Base-by-base conservation (phyloP, 2,888 invertebrate genomes). In the Apocheima hispidaria region DNA sequence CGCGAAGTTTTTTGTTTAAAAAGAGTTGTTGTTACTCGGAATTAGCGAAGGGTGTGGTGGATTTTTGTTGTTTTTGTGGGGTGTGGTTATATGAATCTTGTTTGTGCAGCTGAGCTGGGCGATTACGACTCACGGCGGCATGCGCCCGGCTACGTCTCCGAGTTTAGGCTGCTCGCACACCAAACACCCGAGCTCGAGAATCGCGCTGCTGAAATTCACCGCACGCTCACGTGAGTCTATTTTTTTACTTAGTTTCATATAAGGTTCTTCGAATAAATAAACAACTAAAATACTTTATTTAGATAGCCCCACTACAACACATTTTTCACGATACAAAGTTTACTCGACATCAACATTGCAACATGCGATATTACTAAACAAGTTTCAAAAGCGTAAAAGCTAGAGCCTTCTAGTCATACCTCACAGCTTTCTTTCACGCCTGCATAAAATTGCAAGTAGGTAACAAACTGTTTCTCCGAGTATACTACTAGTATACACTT, bases 51-150 rank as follows among this genome's bases (percentile, higher is more conserved):
- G 56, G 56, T 59, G 35, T 38, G 43, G 51, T 36, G 33, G 41
- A 48, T 44, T 66, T 58, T 63, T 62, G 49, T 48, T 68, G 55
- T 63, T 65, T 61, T 63, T 63, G 51, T 62, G 35, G 41, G 18
- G 48, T 60, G 46, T 23, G 60, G 43, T 55, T 43, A 58, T 61
- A 54, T 63, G 38, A 53, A 36, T 43, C 46, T 30, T 66, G 52
- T 70, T 73, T 77, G 62, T 71, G 54, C 92, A 98, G 98, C 99
- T 80, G 99, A 99, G 93, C 93, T 99, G 65, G 99, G 99, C 1
- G 99, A 99, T 93, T 98, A 96, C 88, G 98, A 99, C 87, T 95
- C 96, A 28, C 94, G 97, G 72, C 94, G 97, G 59, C 98, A 99
- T 86, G 96, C 96, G 30, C 94, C 95, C 21, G 98, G 98, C 56